Conservation (phyloP, 2,113 vertebrate species). For the Varanus salvator region DNA sequence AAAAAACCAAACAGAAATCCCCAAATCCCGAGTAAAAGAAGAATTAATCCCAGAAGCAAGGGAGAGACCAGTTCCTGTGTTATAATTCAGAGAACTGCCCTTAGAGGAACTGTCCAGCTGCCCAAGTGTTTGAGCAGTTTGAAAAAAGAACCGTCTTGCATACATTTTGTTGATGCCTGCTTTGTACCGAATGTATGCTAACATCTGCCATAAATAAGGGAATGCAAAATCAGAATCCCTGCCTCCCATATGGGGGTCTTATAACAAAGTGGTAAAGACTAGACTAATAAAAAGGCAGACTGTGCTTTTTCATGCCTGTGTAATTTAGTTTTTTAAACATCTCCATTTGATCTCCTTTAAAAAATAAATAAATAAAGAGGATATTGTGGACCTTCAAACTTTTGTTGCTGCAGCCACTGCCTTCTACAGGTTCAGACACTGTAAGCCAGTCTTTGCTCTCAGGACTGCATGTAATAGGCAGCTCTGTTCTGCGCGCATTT, state of each 20-base stretch:
- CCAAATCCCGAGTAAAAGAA: neutral
- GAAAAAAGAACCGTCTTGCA: neutral
- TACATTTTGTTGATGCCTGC: neutral
- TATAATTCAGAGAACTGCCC: neutral
- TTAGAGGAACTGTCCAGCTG: neutral
- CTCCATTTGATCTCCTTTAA: neutral
- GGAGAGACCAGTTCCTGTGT: neutral
- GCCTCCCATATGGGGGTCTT: neutral
- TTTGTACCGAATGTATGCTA: neutral
- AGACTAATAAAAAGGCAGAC: neutral
- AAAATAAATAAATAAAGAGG: neutral
- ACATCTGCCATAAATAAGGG: neutral
- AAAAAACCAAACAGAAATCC: too few relatives aligned
- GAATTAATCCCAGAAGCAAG: slow-evolving; percentile 7
- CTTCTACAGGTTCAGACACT: neutral
- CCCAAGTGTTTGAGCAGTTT: neutral
- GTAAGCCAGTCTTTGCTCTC: neutral
- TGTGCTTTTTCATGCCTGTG: neutral
- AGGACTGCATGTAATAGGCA: neutral
- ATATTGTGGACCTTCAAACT: neutral
- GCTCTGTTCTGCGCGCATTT: neutral
- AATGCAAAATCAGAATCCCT: neutral
- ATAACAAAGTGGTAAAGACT: neutral
- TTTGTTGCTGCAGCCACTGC: neutral
- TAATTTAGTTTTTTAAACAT: neutral